phyloP scores from a whole-genome alignment of 2,797 vertebrate genomes.

The Typhlichthys eigenmanni region DNA sequence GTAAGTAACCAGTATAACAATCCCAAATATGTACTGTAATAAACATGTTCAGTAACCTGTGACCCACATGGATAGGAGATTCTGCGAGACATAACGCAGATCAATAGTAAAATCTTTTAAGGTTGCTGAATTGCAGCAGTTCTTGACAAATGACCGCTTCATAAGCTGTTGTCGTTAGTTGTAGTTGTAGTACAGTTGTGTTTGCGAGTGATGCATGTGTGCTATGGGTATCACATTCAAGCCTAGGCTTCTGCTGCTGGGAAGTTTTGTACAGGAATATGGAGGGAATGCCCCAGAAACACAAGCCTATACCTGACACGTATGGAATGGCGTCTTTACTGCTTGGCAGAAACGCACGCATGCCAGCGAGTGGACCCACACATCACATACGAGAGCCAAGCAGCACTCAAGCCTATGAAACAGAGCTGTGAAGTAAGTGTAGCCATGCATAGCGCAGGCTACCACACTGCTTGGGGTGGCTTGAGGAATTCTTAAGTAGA shows the following conservation, averaged over 20 bases:
- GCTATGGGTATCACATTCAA: slow-evolving; percentile 58
- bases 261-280: slow-evolving; percentile 22
- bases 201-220: slow-evolving; percentile 11
- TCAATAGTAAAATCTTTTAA: not conserved
- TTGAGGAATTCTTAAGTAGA: too few species aligned
- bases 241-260: slow-evolving; percentile 56
- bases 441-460: slow-evolving; percentile 13
- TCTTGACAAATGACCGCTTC: slow-evolving; percentile 25
- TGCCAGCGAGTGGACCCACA: slow-evolving; percentile 55
- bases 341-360: slow-evolving; percentile 28
- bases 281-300: slow-evolving; percentile 70
- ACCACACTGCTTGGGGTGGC: not conserved
- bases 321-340: slow-evolving; percentile 64
- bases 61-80: too few species aligned
- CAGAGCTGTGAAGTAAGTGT: slow-evolving; percentile 27
- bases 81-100: too few species aligned
- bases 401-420: slow-evolving; percentile 42
- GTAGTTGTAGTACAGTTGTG: slow-evolving; percentile 9
- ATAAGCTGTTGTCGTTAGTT: slow-evolving; percentile 46
- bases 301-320: slow-evolving; percentile 57
- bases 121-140: slow-evolving; percentile 8
- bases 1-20: too few species aligned
- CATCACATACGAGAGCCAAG: slow-evolving; percentile 41
- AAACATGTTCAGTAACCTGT: too few species aligned
- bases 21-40: too few species aligned